Conservation (phyloP, 2,888 invertebrate genomes). For the Temnothorax rugatulus region DNA sequence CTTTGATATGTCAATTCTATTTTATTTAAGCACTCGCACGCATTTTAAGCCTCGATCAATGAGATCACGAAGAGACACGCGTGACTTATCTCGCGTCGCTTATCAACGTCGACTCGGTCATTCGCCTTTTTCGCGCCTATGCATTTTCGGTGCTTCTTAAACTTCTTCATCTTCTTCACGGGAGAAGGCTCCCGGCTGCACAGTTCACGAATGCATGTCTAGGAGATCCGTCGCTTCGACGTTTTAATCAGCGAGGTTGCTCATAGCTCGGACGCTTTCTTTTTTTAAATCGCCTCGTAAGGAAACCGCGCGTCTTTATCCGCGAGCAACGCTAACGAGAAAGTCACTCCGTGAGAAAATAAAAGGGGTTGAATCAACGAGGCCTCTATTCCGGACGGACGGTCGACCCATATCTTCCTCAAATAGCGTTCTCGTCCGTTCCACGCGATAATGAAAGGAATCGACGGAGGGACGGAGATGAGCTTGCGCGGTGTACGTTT, state of each 20-base stretch:
- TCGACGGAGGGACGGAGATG: slow-evolving; percentile 30
- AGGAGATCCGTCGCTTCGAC: slow-evolving; percentile 40
- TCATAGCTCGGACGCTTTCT: slow-evolving; percentile 66
- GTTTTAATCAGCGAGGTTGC: slow-evolving; percentile 64
- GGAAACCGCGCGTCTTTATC: slow-evolving; percentile 62
- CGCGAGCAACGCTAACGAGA: slow-evolving; percentile 47
- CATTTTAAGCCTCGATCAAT: background rate
- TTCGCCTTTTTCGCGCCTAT: slow-evolving; percentile 11
- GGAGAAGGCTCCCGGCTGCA: background rate
- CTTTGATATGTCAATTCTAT: background rate
- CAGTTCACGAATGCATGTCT: background rate
- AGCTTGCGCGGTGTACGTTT: slow-evolving; percentile 35
- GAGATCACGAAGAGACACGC: background rate
- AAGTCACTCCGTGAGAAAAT: slow-evolving; percentile 34
- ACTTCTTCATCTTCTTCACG: background rate
- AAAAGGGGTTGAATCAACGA: slow-evolving; percentile 56
- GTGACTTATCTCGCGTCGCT: background rate
- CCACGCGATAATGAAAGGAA: slow-evolving; percentile 71
- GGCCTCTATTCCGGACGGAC: slow-evolving; percentile 69
- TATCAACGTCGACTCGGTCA: background rate
- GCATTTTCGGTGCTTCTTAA: slow-evolving; percentile 8
- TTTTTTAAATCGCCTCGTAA: slow-evolving; percentile 65
- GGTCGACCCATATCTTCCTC: slow-evolving; percentile 81
- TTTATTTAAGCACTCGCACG: background rate
- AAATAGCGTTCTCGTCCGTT: slow-evolving; percentile 75